Conservation (phyloP, 2,113 vertebrate species). For the Daboia siamensis region DNA sequence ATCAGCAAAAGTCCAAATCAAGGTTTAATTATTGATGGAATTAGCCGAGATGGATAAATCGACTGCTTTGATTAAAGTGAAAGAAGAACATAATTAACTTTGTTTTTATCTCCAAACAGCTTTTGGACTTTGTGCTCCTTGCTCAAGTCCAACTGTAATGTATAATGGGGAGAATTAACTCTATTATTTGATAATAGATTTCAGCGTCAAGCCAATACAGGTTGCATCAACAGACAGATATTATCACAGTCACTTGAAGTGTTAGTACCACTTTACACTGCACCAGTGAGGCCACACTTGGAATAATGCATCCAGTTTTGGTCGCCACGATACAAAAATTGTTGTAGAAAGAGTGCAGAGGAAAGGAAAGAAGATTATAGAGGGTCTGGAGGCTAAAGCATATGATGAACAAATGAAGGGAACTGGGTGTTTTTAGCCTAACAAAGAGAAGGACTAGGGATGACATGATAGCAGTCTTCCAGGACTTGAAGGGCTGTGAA, state of each 20-base stretch:
- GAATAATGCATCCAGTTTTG: background rate
- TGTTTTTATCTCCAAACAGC: background rate
- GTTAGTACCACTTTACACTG: background rate
- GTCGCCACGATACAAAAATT: background rate
- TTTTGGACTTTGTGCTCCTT: constrained; percentile 11
- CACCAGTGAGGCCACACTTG: background rate
- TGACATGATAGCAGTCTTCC: background rate
- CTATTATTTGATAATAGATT: background rate
- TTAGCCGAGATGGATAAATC: background rate
- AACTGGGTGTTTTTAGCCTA: background rate
- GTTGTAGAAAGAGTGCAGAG: background rate
- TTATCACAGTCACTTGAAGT: background rate
- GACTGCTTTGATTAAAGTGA: background rate
- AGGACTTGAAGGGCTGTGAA: background rate
- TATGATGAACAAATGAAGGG: background rate
- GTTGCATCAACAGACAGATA: background rate
- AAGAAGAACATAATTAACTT: background rate
- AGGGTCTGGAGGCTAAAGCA: background rate
- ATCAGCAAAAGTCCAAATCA: background rate
- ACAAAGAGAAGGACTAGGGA: background rate
- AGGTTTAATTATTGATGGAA: background rate
- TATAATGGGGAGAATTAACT: background rate
- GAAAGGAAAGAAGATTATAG: background rate
- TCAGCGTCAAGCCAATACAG: background rate
- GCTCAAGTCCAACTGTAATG: background rate